Evolutionary conservation across 2,888 invertebrate genomes (phyloP).

Genomic region (Sarcophaga subvicina): DNA sequence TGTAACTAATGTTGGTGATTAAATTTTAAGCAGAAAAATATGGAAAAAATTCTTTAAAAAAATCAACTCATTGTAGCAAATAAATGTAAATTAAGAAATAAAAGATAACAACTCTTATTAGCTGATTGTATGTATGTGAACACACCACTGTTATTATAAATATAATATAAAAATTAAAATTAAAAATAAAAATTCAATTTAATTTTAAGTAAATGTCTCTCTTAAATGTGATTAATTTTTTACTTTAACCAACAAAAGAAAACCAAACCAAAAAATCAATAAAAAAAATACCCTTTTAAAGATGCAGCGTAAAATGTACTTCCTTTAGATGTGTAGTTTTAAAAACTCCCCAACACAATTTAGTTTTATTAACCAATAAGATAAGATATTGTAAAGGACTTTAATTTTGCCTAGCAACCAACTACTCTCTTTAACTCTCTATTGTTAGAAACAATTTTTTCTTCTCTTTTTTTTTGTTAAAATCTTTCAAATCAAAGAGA

Average conservation of each 20-base stretch:
- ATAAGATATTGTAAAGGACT: background rate
- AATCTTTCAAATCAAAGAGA: constrained; percentile 10
- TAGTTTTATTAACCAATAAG: background rate
- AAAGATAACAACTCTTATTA: constrained; percentile 19
- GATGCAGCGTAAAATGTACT: background rate
- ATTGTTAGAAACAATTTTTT: background rate
- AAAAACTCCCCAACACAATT: constrained; percentile 15
- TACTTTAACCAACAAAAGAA: constrained; percentile 32
- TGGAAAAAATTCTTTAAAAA: background rate
- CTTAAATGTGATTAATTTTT: constrained; percentile 66
- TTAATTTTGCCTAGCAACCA: constrained; percentile 42
- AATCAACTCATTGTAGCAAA: background rate
- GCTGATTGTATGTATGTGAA: constrained; percentile 35
- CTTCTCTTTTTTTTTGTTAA: background rate
- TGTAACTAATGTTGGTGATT: constrained; percentile 18
- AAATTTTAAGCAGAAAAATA: constrained; percentile 5
- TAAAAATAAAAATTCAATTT: background rate
- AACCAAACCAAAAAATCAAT: background rate
- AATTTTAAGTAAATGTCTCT: constrained; percentile 47
- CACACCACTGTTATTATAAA: background rate
- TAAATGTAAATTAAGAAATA: constrained; percentile 7
- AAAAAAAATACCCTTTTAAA: background rate
- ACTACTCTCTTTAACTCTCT: background rate
- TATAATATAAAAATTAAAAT: background rate
- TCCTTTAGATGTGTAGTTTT: constrained; percentile 46